Evolutionary conservation across 1,140 invertebrate genomes (phyloP).

Genomic region (Megathymus violae): DNA sequence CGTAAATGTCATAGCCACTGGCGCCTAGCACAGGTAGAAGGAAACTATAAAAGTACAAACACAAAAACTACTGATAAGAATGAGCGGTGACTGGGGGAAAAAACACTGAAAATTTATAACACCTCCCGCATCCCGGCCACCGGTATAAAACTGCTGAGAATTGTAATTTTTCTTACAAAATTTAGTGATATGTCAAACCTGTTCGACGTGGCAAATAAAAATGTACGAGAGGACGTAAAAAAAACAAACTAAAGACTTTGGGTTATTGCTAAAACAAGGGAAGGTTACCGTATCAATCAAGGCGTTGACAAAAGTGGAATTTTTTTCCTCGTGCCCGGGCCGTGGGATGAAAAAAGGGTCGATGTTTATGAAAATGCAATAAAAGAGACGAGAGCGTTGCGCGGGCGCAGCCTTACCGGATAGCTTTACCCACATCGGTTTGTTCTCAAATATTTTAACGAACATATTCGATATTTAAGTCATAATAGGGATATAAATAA

Average conservation of each 20-base stretch:
- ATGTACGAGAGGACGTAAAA: conserved; percentile 68
- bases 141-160: conserved; percentile 74
- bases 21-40: conserved; percentile 79
- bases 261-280: conserved; percentile 83
- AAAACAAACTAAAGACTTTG: conserved; percentile 69
- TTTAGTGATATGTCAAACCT: conserved; percentile 83
- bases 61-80: conserved; percentile 73
- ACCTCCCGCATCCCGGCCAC: conserved; percentile 70
- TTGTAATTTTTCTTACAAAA: conserved; percentile 81
- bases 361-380: conserved; percentile 81
- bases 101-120: conserved; percentile 79
- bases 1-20: conserved; percentile 79
- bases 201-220: conserved; percentile 81
- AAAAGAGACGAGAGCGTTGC: conserved; percentile 61
- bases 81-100: conserved; percentile 58
- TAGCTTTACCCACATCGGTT: conserved; percentile 23
- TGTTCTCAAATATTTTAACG: conserved; percentile 1
- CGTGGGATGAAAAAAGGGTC: conserved; percentile 78
- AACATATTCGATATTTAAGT: no score
- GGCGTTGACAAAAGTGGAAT: conserved; percentile 81
- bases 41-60: conserved; percentile 62
- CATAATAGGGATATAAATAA: no score
- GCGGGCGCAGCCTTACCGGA: conserved; percentile 44
- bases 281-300: conserved; percentile 83
- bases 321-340: conserved; percentile 64